These are phyloP conservation scores for Aurelia coerulea DNA, from an alignment of 30 jellyfish, hydroid and myxozoan species.

Conservation along the genomic window DNA sequence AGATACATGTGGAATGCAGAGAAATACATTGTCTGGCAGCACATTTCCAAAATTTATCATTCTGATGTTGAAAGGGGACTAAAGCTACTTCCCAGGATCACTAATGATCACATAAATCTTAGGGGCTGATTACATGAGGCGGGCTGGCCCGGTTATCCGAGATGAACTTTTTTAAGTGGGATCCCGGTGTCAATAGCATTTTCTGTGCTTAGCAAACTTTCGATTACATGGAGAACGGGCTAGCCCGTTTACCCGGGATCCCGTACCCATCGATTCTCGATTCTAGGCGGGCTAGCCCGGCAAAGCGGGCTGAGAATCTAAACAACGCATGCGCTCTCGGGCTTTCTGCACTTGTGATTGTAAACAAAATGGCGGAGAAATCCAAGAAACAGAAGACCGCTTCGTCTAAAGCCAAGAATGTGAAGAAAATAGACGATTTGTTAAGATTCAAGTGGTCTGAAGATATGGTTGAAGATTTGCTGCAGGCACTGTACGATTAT, in stretches of 20 bases:
- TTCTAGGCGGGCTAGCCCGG: conserved; percentile 37
- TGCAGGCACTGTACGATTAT: neutral
- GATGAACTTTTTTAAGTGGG: conserved; percentile 41
- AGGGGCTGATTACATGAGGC: conserved; percentile 49
- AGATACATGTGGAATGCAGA: too few relatives aligned
- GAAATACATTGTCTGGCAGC: too few relatives aligned
- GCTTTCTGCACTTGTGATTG: too few relatives aligned
- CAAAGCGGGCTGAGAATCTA: conserved; percentile 42
- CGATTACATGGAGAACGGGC: conserved; percentile 56
- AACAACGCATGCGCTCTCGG: conserved; percentile 7
- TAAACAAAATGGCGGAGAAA: neutral
- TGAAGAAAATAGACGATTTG: neutral
- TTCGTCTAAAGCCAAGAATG: neutral
- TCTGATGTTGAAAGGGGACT: too few relatives aligned
- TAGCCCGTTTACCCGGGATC: conserved; percentile 56
- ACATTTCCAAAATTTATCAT: too few relatives aligned
- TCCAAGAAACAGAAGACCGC: neutral
- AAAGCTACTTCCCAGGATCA: too few relatives aligned
- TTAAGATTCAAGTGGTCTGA: neutral
- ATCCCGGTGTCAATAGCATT: conserved; percentile 66
- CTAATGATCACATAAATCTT: too few relatives aligned
- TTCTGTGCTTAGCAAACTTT: conserved; percentile 42
- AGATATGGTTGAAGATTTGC: conserved; percentile 2
- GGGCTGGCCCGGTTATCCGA: conserved; percentile 54
- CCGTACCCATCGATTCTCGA: conserved; percentile 36